Evolutionary conservation across 2,888 invertebrate species (phyloP), one percentile per base, ranked within the genome.

Genomic region (Leucania comma): DNA sequence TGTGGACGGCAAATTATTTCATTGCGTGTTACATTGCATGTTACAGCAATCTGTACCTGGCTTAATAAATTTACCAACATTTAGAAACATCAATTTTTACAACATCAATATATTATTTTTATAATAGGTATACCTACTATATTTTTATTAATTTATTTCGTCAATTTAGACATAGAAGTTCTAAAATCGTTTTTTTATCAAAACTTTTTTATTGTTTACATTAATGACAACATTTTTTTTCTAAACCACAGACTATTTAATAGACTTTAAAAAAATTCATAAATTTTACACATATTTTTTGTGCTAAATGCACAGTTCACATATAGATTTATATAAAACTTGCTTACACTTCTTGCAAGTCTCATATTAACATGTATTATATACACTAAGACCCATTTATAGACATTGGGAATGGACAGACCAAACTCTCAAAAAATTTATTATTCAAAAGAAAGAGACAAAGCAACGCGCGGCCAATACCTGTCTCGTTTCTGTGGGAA

Each of bases 71-170:
- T n/a, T n/a, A n/a, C n/a, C n/a, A n/a, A n/a, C n/a, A n/a, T 73
- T 53, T 26, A 46, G 22, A 46, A 63, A 24, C 38, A 46, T 51
- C 9, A 12, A 38, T 38, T 29, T 54, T 29, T 65, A 71, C 29
- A 72, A 65, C 75, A 64, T 48, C 35, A 54, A 71, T 64, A 73
- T 73, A 48, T 48, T 38, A 29, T 22, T 46, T 48, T 67, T 9
- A 29, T 22, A 51, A 5, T 67, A 22, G 3, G 3, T 24, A 42
- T 42, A 42, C n/a, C 29, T 54, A 29, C 14, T 20, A 67, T 20
- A 53, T 68, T 3, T 14, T n/a, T 42, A 32, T 32, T 8, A n/a
- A 17, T n/a, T n/a, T 14, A 68, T 42, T 53, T 42, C 10, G 38
- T 42, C 38, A 68, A 42, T 42, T 67, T 32, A 9, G 38, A 68